Percentiles rank a stretch among this genome's conserved stretches.
Evolutionary conservation across 2,113 vertebrate species (phyloP).

Genomic region (Ptilorrhoa leucosticta): DNA sequence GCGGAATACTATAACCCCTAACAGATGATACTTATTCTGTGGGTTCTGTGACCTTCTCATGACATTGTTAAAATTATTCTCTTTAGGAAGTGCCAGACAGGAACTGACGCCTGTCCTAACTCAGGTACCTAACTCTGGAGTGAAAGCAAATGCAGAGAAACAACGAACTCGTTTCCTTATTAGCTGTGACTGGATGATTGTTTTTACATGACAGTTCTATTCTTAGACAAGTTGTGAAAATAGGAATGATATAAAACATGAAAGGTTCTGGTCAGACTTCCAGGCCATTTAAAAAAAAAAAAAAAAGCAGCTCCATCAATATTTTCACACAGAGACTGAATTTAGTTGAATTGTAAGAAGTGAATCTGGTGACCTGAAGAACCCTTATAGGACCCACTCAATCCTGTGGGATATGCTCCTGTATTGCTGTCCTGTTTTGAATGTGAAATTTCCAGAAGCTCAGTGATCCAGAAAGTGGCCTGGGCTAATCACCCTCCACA

Average conservation of each 20-base stretch:
- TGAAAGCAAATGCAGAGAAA: not conserved
- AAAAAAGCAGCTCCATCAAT: not conserved
- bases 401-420: not conserved
- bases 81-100: not conserved
- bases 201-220: not conserved
- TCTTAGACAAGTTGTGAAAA: not conserved
- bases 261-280: not conserved
- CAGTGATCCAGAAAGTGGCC: not conserved
- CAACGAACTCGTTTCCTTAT: not conserved
- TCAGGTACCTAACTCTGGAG: not conserved
- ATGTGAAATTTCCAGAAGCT: not conserved
- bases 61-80: not conserved
- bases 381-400: not conserved
- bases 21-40: not conserved
- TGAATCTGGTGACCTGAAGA: not conserved
- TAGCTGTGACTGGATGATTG: not conserved
- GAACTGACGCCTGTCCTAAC: not conserved
- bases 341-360: not conserved
- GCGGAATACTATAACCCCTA: not conserved
- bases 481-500: not conserved
- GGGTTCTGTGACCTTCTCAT: not conserved
- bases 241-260: not conserved
- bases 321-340: not conserved
- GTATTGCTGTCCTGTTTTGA: not conserved
- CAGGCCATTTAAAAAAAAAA: not conserved